Conservation (phyloP, 2,113 vertebrate species). For the Gadus macrocephalus region DNA sequence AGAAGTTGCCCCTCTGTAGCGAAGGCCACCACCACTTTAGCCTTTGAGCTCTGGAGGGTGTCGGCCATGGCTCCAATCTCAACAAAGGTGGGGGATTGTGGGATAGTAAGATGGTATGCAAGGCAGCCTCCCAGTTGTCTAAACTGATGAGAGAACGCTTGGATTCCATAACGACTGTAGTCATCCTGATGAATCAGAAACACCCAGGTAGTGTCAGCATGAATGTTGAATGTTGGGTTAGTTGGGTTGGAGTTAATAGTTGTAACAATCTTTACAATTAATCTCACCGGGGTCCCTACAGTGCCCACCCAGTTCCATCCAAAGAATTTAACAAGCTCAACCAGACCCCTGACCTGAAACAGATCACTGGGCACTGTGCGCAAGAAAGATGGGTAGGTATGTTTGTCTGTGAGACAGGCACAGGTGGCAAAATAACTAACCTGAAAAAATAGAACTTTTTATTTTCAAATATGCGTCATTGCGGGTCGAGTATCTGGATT, state of each 20-base stretch:
- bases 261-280: neutral
- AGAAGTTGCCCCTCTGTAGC: conserved; percentile 66
- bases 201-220: neutral
- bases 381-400: conserved; percentile 65
- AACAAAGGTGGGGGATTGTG: conserved; percentile 45
- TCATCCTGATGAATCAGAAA: conserved; percentile 56
- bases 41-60: conserved; percentile 54
- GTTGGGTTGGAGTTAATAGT: neutral
- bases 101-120: conserved; percentile 60
- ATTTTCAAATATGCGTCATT: neutral
- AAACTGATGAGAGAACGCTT: conserved; percentile 65
- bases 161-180: conserved; percentile 72
- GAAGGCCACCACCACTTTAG: conserved; percentile 68
- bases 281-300: conserved; percentile 60
- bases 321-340: conserved; percentile 64
- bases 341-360: conserved; percentile 69
- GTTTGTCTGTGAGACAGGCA: conserved; percentile 68
- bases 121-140: conserved; percentile 61
- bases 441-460: conserved; percentile 31
- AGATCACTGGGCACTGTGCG: conserved; percentile 72
- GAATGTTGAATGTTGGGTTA: neutral
- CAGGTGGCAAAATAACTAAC: conserved; percentile 75
- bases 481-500: neutral
- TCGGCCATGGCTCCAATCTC: conserved; percentile 55
- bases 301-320: conserved; percentile 74